These are phyloP conservation scores for Tipula helvola DNA, from an alignment of 2,888 invertebrate species.

Conservation along the genomic window DNA sequence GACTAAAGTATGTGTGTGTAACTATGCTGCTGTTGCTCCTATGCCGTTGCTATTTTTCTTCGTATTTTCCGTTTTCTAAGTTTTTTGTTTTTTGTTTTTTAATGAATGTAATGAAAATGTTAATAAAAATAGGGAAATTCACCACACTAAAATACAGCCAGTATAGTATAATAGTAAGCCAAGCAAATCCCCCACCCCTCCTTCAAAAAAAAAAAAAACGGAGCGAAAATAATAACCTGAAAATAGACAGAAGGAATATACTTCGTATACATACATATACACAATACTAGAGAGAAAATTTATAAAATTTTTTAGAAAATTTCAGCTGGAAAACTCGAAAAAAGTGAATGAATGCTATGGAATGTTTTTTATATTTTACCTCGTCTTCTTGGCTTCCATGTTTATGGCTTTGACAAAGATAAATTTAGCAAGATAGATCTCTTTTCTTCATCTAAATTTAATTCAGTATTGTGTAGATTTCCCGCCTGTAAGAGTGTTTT, in stretches of 20 bases:
- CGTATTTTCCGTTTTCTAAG: neutral
- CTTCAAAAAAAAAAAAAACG: neutral
- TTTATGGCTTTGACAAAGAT: neutral
- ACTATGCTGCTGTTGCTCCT: neutral
- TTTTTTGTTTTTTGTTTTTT: neutral
- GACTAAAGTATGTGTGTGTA: neutral
- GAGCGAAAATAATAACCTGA: neutral
- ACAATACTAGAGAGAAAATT: neutral
- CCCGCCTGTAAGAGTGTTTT: too few relatives aligned
- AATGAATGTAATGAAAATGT: neutral
- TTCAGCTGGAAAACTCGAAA: neutral
- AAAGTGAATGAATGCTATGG: neutral
- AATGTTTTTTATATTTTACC: neutral
- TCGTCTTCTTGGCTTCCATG: neutral
- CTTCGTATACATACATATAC: neutral
- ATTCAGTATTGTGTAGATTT: too few relatives aligned
- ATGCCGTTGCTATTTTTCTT: neutral
- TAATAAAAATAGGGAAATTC: neutral
- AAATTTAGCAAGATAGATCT: neutral
- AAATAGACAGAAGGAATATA: neutral
- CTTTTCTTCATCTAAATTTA: too few relatives aligned
- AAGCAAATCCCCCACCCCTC: neutral
- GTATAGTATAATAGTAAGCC: neutral
- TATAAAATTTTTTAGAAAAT: neutral
- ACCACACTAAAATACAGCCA: neutral